These are phyloP conservation scores for Choloepus didactylus DNA, from an alignment of 2,797 vertebrate genomes.

Conservation along the genomic window DNA sequence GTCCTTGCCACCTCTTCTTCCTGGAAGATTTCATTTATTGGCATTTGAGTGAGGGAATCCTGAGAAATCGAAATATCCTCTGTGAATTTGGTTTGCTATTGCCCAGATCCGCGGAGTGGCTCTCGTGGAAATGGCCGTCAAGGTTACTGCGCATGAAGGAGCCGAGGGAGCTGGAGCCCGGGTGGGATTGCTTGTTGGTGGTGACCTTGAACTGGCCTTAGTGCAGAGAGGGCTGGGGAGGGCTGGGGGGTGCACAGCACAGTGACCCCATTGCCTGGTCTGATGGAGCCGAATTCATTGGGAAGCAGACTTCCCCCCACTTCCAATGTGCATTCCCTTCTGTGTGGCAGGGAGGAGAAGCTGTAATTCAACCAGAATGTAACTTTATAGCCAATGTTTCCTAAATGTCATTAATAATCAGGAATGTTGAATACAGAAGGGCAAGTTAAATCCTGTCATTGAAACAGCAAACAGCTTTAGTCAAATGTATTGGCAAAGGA, in stretches of 20 bases:
- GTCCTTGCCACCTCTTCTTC: not conserved
- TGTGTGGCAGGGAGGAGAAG: not conserved
- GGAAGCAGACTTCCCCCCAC: not conserved
- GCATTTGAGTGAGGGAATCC: constrained; percentile 46
- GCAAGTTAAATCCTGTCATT: constrained; percentile 92
- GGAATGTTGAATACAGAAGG: constrained; percentile 88
- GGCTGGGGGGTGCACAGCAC: no score
- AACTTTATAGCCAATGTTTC: constrained; percentile 85
- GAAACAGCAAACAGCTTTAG: constrained; percentile 93
- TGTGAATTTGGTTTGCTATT: constrained; percentile 57
- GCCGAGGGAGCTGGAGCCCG: not conserved
- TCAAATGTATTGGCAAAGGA: constrained; percentile 93
- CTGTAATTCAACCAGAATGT: constrained; percentile 77
- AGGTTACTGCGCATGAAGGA: not conserved
- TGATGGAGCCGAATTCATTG: accelerated
- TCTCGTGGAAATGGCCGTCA: constrained; percentile 3
- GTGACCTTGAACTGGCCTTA: not conserved
- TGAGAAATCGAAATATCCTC: constrained; percentile 61
- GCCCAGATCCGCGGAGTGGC: not conserved
- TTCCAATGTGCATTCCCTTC: not conserved
- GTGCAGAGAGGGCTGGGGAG: not conserved
- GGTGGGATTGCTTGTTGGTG: accelerated
- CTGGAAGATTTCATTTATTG: constrained; percentile 70
- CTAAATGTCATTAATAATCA: constrained; percentile 89
- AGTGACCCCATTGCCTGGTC: not conserved